Evolutionary conservation across 2,888 invertebrate genomes (phyloP).

Genomic region (Patella ulyssiponensis): DNA sequence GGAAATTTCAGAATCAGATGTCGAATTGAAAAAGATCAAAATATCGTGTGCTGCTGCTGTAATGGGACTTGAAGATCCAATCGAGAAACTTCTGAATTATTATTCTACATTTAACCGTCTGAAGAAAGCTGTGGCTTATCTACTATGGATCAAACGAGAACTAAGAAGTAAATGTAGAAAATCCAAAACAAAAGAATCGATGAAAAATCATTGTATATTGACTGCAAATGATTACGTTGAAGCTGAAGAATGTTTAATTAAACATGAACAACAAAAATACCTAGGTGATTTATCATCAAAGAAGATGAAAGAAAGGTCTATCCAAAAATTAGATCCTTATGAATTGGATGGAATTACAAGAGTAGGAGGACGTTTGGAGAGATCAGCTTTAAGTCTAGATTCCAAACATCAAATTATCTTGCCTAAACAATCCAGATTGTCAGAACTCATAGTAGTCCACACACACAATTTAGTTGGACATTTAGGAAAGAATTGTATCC

Average conservation of each 20-base stretch:
- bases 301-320: not conserved
- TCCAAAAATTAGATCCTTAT: constrained; percentile 11
- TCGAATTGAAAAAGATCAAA: not conserved
- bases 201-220: not conserved
- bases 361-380: constrained; percentile 12
- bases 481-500: constrained; percentile 9
- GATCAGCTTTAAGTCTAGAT: not conserved
- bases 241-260: constrained; percentile 9
- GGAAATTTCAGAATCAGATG: not conserved
- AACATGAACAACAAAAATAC: constrained; percentile 10
- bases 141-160: not conserved
- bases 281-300: constrained; percentile 8
- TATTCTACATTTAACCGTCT: too few relatives aligned
- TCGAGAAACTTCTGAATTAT: too few relatives aligned
- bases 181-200: not conserved
- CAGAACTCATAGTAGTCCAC: not conserved
- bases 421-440: not conserved
- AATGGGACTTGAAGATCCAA: not conserved
- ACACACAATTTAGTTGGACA: constrained; percentile 1
- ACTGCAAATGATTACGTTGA: not conserved
- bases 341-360: not conserved
- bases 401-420: constrained; percentile 14
- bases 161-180: not conserved
- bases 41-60: not conserved
- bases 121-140: too few relatives aligned